Base-by-base conservation (phyloP, 2,797 vertebrate genomes). In the Melanotaenia parkinsoni region DNA sequence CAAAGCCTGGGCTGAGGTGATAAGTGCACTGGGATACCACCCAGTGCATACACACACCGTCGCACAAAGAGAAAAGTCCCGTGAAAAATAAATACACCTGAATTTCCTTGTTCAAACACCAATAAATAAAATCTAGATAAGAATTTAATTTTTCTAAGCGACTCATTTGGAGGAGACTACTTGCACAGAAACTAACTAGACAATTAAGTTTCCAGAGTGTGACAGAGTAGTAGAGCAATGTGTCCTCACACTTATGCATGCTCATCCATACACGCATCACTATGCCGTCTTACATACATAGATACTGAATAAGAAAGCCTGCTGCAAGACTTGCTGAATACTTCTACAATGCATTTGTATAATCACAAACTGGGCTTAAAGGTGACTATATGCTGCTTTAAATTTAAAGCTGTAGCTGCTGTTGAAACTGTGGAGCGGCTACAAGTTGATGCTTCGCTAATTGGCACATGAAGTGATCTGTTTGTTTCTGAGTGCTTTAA, bases 1-100 rank as follows among this genome's bases (percentile, higher is more conserved):
- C 80, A 67, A 67, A 77, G 87, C 76, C 90, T 91, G 92, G 84
- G 77, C 81, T 80, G 85, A 90, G 85, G 91, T 87, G 92, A 93
- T 93, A 93, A 92, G 85, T 92, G 87, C 85, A 85, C 61, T 74
- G 75, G 82, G 80, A 89, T 86, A 65, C 61, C 40, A 58, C 63
- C 65, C 69, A 83, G 66, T 28, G 82, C 70, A 81, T 10, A 64
- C 51, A 73, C 43, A 75, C 47, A 74, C 4, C 30, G 10, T 12
- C 33, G 26, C 33, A 76, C 26, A 76, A 35, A 56, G 37, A 57
- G 35, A 35, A 61, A 28, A 43, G 28, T 40, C 65, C 70, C 51
- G 71, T 4, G 67, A 75, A 77, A 68, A 81, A 65, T 47, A 61
- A 57, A 81, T 33, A 63, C 40, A 63, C 35, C 58, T 65, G 38